Conservation (phyloP, 2,113 vertebrate genomes). For the Amblyopsis rosae region DNA sequence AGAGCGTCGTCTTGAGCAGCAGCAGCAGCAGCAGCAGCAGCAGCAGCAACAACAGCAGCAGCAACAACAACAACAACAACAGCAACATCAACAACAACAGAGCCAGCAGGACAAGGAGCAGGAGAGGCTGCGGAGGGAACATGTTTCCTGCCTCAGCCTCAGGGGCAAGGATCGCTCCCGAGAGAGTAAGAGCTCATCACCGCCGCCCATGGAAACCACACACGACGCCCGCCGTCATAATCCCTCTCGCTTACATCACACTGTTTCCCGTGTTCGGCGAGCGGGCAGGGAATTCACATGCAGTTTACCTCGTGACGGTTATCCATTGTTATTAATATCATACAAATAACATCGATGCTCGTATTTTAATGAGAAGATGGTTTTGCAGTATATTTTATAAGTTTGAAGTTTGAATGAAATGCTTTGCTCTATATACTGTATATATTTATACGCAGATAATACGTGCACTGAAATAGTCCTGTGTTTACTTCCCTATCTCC, state of each 20-base stretch:
- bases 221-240: slow-evolving; percentile 11
- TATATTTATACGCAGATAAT: background rate
- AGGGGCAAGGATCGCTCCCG: slow-evolving; percentile 91
- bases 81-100: slow-evolving; percentile 88
- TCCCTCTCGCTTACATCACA: background rate
- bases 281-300: too few relatives aligned
- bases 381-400: background rate
- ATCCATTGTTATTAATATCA: too few relatives aligned
- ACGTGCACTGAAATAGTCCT: background rate
- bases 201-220: slow-evolving; percentile 13
- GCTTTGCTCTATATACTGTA: background rate
- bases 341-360: too few relatives aligned
- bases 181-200: slow-evolving; percentile 88
- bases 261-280: background rate
- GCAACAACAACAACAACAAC: slow-evolving; percentile 87
- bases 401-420: background rate
- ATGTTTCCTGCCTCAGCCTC: slow-evolving; percentile 86
- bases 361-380: background rate
- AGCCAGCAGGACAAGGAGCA: slow-evolving; percentile 94
- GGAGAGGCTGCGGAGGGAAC: slow-evolving; percentile 90
- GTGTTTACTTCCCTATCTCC: slow-evolving; percentile 60
- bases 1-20: slow-evolving; percentile 94
- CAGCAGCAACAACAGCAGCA: slow-evolving; percentile 96
- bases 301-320: too few relatives aligned
- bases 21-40: slow-evolving; percentile 90